phyloP scores from a whole-genome alignment of 1,140 invertebrate genomes.

The Nasonia giraulti region DNA sequence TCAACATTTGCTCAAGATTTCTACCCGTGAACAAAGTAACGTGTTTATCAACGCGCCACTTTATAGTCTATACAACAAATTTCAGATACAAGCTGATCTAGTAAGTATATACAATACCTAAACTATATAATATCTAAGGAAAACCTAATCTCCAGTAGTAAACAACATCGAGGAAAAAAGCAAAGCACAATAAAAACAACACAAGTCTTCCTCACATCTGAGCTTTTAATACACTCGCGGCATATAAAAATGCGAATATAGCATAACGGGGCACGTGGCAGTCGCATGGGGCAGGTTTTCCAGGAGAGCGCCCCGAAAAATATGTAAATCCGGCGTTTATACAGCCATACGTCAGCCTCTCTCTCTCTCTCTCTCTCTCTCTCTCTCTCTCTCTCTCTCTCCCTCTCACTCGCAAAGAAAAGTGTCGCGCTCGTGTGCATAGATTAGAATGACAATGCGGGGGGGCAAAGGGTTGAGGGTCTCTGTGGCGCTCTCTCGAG shows the following conservation, averaged over 20 bases:
- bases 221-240: slow-evolving; percentile 9
- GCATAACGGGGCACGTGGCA: slow-evolving; percentile 30
- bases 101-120: too few relatives aligned
- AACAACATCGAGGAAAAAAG: too few relatives aligned
- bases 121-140: too few relatives aligned
- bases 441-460: slow-evolving; percentile 40
- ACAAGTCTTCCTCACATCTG: neutral
- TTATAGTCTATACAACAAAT: too few relatives aligned
- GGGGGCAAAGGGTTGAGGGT: neutral
- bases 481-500: neutral
- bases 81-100: too few relatives aligned
- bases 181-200: too few relatives aligned
- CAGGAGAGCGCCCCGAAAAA: slow-evolving; percentile 24
- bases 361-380: too few relatives aligned
- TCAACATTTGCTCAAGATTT: too few relatives aligned
- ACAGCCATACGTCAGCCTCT: slow-evolving; percentile 15
- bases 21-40: too few relatives aligned
- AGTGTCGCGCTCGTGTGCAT: neutral
- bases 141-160: too few relatives aligned
- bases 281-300: neutral
- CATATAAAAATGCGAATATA: neutral
- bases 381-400: too few relatives aligned
- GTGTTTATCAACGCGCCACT: too few relatives aligned
- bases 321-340: slow-evolving; percentile 44
- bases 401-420: neutral